Evolutionary conservation across 2,888 invertebrate genomes (phyloP), one percentile per base, ranked within the genome.

Genomic region (Drosophila cyrtoloma): DNA sequence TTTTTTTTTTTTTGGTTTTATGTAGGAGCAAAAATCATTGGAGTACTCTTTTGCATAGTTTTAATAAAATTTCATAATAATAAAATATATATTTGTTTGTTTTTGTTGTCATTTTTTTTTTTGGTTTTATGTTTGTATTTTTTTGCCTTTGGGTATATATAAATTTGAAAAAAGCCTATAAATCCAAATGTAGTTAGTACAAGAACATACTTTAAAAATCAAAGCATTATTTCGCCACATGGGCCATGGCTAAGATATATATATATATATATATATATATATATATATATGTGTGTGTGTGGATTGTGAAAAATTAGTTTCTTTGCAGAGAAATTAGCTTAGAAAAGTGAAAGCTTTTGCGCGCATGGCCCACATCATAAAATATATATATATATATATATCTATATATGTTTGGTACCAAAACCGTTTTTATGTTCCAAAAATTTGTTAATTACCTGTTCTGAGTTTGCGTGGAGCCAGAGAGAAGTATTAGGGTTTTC

Each of bases 151-250:
- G 68, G 77, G 74, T 78, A 68, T 82, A 78, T 85, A 82, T 86
- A 89, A 86, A 89, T 89, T 84, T 84, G 82, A 87, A 86, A 85
- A 86, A 89, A 86, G 89, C 80, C 89, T 88, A 86, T 79, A 86
- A 88, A 75, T 82, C 75, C 84, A 82, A 84, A 84, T 75, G 67
- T 82, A 53, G 66, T 66, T 65, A 72, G 61, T 73, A 73, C 65
- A 64, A 59, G 57, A 74, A 75, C 44, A 64, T 74, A 69, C 60
- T 66, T 72, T 75, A 56, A 66, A 75, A 87, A 85, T 83, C 79
- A 88, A 85, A 83, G 79, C 81, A 73, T 73, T 65, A 56, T 72
- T 58, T 72, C 58, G 63, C 71, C 58, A 26, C 47, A 42, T 63
- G 76, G 83, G 83, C 78, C 86, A 70, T 69, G 66, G 66, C 66